Base-by-base conservation (phyloP, 2,797 vertebrate species). In the Melanitta fusca region DNA sequence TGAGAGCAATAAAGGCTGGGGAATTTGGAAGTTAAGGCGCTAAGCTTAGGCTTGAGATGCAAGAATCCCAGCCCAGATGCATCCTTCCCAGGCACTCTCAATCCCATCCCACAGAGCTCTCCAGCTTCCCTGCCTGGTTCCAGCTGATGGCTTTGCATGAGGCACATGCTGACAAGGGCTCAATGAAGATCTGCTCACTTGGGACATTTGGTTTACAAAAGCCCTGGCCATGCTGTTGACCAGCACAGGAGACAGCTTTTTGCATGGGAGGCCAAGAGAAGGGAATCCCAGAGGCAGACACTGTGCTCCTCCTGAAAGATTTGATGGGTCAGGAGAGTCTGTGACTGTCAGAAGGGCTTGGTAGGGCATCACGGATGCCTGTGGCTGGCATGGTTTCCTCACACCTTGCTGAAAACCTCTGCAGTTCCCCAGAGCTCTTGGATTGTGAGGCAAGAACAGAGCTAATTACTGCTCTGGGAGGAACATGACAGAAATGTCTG, bases 281-380 rank as follows among this genome's bases (percentile, higher is more conserved):
- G 8, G 13, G 17, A 75, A 39, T 27, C 13, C 27, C 11, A 5
- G 0, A 2, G 10, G 18, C 30, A 58, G 19, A 34, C 22, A 21
- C 14, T 2, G 1, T 11, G 53, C 11, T 88, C 30, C 30, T 68
- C 58, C 15, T 4, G 19, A 47, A 66, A 38, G 16, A 32, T 30
- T 24, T 39, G 20, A 30, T 34, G 54, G 18, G 27, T 70, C 13
- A 25, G 18, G 14, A 81, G 43, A 77, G 43, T 28, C 53, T 74
- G 19, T 5, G 49, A 4, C 43, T 49, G 27, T 47, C 74, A 57
- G 19, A 32, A 85, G 19, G 9, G 5, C 13, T 78, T 22, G 49
- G 11, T 2, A 57, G 28, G 12, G 17, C 7, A 5, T 24, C 39
- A 28, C 0, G 0, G n/a, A 22, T 43, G n/a, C 36, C 27, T 20